Conservation (phyloP, 1,140 invertebrate species). For the Eriocheir sinensis region DNA sequence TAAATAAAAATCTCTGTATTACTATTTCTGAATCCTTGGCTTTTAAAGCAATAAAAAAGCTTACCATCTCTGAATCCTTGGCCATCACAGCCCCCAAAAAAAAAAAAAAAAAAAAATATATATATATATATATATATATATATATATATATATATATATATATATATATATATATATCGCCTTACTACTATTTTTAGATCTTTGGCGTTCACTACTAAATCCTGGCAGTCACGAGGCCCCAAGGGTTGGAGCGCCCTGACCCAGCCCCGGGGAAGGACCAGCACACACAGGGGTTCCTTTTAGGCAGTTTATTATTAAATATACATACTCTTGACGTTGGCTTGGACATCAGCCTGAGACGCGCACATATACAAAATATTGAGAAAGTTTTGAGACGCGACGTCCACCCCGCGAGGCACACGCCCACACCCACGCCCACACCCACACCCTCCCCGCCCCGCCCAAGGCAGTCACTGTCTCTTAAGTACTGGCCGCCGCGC, state of each 20-base stretch:
- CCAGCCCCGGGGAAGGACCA: too few species aligned
- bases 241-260: too few species aligned
- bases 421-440: background rate
- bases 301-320: constrained; percentile 71
- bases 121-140: constrained; percentile 19
- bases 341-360: constrained; percentile 46
- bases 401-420: background rate
- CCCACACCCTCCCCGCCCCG: background rate
- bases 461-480: background rate
- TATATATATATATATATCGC: background rate
- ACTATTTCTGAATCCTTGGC: too few species aligned
- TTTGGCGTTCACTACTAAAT: background rate
- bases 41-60: too few species aligned
- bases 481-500: background rate
- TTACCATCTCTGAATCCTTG: too few species aligned
- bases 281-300: background rate
- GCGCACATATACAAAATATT: constrained; percentile 61
- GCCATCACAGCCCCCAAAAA: too few species aligned
- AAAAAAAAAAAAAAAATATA: too few species aligned
- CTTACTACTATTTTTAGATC: background rate
- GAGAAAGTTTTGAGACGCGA: background rate
- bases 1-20: too few species aligned
- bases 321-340: constrained; percentile 69
- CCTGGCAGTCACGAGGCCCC: too few species aligned
- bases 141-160: constrained; percentile 28